A percentile compares a stretch with the other conserved stretches of the same genome.
These are phyloP conservation scores for Chitala chitala DNA, from an alignment of 2,113 vertebrate genomes.

Conservation along the genomic window DNA sequence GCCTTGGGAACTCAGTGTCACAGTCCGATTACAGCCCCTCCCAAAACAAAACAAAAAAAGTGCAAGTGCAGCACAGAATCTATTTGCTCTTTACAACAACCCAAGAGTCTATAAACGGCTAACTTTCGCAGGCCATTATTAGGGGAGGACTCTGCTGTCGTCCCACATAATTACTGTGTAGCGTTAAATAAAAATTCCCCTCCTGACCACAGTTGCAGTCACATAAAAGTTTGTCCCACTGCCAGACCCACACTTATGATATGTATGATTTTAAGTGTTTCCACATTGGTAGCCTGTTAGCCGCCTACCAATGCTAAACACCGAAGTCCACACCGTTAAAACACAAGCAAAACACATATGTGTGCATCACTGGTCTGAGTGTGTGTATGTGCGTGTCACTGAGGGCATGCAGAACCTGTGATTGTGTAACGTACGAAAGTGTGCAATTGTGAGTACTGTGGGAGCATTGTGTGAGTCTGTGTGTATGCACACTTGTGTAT, in stretches of 20 bases:
- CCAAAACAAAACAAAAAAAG: not conserved
- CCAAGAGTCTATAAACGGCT: not conserved
- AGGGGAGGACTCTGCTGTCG: conserved; percentile 3
- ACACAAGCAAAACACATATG: not conserved
- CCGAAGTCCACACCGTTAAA: not conserved
- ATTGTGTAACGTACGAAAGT: no score
- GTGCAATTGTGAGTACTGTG: conserved; percentile 2
- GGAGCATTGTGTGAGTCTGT: not conserved
- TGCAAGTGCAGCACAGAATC: not conserved
- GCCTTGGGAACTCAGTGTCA: no score
- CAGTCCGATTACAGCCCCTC: not conserved
- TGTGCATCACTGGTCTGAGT: not conserved
- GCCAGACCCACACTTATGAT: not conserved
- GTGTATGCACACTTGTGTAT: no score
- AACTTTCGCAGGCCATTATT: not conserved
- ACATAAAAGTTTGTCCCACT: not conserved
- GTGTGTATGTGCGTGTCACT: not conserved
- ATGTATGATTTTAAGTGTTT: not conserved
- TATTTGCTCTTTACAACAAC: not conserved
- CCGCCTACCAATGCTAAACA: not conserved
- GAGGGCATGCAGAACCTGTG: not conserved
- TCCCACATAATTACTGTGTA: conserved; percentile 14
- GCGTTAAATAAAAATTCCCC: conserved; percentile 19
- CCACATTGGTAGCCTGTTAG: not conserved
- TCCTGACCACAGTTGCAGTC: not conserved